A percentile compares a stretch with the other conserved stretches of the same genome.
Evolutionary conservation across 2,113 vertebrate species (phyloP).

Genomic region (Upupa epops): DNA sequence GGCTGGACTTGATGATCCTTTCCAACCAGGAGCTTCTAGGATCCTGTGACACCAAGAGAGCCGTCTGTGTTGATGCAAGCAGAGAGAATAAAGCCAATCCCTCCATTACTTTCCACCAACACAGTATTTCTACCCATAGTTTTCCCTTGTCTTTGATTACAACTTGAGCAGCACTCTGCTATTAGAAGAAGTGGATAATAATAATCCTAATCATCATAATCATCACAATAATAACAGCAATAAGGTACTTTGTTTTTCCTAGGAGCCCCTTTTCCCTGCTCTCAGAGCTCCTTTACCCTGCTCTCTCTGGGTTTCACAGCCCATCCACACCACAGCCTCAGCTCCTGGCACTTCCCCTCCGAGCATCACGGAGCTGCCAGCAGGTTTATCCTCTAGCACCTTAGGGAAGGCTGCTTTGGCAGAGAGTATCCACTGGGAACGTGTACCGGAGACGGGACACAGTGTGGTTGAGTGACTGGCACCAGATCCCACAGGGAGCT

Average conservation of each 20-base stretch:
- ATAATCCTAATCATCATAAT: too few relatives aligned
- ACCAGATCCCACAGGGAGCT: neutral
- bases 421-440: neutral
- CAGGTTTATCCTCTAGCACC: neutral
- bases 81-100: neutral
- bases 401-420: neutral
- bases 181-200: neutral
- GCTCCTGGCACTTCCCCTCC: neutral
- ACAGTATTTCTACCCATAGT: neutral
- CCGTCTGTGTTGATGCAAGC: too few relatives aligned
- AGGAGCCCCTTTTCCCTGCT: neutral
- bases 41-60: too few relatives aligned
- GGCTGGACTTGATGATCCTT: too few relatives aligned
- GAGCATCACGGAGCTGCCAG: neutral
- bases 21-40: too few relatives aligned
- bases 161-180: neutral
- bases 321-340: fast-evolving
- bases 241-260: neutral
- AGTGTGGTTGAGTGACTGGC: neutral
- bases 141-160: neutral
- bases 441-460: neutral
- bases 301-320: neutral
- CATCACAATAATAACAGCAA: too few relatives aligned
- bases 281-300: neutral
- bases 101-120: neutral